Base-by-base conservation (phyloP, 1,140 invertebrate species). In the Melanaphis sacchari region DNA sequence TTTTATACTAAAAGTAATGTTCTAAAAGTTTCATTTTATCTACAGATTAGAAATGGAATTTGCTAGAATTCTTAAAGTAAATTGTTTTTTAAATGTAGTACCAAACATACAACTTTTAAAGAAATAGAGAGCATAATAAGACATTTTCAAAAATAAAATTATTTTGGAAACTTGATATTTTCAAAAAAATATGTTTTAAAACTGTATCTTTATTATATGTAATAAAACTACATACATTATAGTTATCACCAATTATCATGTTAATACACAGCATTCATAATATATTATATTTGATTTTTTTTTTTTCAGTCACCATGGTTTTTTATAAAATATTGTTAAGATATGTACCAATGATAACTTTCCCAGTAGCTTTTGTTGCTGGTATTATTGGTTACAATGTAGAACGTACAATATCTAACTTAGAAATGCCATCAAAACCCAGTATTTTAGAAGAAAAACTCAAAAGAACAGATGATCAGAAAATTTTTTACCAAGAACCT, bases 351-450 rank as follows among this genome's bases (percentile, higher is more conserved):
- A 92, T 92, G 91, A 84, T 92, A 15, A 92, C 91, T 26, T 92
- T 92, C 52, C 91, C 91, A 84, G 26, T 92, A 49, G 91, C 91
- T 84, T 92, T 92, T 92, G 76, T 92, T 21, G 91, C 81, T 92
- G 91, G 91, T 52, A 82, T 92, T 24, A 84, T 92, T 84, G 91
- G 91, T 38, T 92, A 92, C 24, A 92, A 92, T 84, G 22, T 92
- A 84, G 91, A 92, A 92, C 91, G 24, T 49, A 31, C 66, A 84
- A 46, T 92, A 11, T 46, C 40, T 31, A 84, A 92, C 8, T 36
- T 92, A 11, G 91, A 92, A 84, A 92, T 81, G 52, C 91, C 91
- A 82, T 84, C 91, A 15, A 92, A 40, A 92, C 91, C 91, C 18
- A 92, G 91, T 38, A 46, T 92, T 52, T 84, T 92, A 49, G 91